Conservation (phyloP, 2,113 vertebrate genomes). For the Athene cunicularia region DNA sequence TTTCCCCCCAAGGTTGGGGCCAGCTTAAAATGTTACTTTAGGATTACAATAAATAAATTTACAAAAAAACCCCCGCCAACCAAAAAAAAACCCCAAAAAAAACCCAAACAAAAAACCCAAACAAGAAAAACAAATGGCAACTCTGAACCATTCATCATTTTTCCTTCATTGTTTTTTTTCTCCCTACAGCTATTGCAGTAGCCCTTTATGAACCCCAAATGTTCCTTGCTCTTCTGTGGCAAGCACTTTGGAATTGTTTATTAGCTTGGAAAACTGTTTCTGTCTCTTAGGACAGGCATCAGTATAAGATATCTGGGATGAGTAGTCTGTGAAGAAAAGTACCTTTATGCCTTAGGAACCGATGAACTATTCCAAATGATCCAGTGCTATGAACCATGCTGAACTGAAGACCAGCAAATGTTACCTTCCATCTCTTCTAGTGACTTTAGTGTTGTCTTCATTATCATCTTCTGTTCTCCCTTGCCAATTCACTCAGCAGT, state of each 20-base stretch:
- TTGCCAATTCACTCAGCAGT: constrained; percentile 37
- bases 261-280: constrained; percentile 31
- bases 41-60: constrained; percentile 33
- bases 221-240: not conserved
- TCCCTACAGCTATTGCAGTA: not conserved
- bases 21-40: not conserved
- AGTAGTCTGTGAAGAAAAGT: not conserved
- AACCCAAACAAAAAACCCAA: not conserved
- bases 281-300: not conserved
- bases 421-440: constrained; percentile 42
- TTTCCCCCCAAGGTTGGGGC: not conserved
- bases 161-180: not conserved
- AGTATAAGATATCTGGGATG: not conserved
- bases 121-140: not conserved
- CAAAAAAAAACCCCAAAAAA: not conserved
- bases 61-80: not conserved
- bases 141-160: not conserved
- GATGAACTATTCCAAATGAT: not conserved
- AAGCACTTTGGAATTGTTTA: constrained; percentile 44
- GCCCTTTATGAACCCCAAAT: constrained; percentile 20
- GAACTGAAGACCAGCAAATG: constrained; percentile 28
- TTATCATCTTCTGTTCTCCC: constrained; percentile 32
- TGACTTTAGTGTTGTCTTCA: constrained; percentile 46
- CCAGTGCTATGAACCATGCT: not conserved
- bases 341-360: constrained; percentile 14